Percentiles rank a stretch among this genome's conserved stretches.
phyloP scores from a whole-genome alignment of 2,888 invertebrate genomes.

The Candidula unifasciata region DNA sequence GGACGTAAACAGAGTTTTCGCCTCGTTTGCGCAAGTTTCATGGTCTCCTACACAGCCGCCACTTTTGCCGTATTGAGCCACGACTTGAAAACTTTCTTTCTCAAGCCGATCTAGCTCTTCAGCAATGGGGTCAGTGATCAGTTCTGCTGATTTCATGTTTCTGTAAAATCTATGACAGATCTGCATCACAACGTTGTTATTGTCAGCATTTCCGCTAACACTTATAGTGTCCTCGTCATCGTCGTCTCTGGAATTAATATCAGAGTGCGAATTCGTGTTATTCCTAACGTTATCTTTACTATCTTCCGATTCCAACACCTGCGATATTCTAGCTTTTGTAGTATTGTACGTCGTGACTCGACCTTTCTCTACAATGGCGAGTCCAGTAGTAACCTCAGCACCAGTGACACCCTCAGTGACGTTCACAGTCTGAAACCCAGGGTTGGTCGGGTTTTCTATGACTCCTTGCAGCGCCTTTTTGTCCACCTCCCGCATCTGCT shows the following conservation, averaged over 20 bases:
- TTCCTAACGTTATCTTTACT: conserved; percentile 44
- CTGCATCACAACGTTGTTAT: conserved; percentile 29
- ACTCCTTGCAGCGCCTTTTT: conserved; percentile 66
- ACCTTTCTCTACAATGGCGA: conserved; percentile 71
- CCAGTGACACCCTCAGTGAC: conserved; percentile 39
- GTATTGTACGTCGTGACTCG: conserved; percentile 71
- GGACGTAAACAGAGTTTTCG: conserved; percentile 63
- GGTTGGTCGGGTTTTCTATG: conserved; percentile 69
- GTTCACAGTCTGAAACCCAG: conserved; percentile 43
- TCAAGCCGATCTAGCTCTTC: conserved; percentile 60
- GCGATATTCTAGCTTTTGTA: conserved; percentile 58
- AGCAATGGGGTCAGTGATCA: conserved; percentile 91
- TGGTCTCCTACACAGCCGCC: conserved; percentile 10
- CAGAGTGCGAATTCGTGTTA: conserved; percentile 67
- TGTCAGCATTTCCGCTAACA: conserved; percentile 70
- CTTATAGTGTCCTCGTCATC: conserved; percentile 58
- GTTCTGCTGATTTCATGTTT: conserved; percentile 89
- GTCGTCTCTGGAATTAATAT: conserved; percentile 70
- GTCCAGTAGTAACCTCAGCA: conserved; percentile 67
- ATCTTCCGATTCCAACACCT: not conserved
- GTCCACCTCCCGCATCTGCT: conserved; percentile 65
- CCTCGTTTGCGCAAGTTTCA: conserved; percentile 57
- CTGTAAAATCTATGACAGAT: conserved; percentile 41
- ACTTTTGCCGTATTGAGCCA: conserved; percentile 35
- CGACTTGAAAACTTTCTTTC: conserved; percentile 28